Evolutionary conservation across 2,888 invertebrate species (phyloP).

Genomic region (Orthonevra nobilis): DNA sequence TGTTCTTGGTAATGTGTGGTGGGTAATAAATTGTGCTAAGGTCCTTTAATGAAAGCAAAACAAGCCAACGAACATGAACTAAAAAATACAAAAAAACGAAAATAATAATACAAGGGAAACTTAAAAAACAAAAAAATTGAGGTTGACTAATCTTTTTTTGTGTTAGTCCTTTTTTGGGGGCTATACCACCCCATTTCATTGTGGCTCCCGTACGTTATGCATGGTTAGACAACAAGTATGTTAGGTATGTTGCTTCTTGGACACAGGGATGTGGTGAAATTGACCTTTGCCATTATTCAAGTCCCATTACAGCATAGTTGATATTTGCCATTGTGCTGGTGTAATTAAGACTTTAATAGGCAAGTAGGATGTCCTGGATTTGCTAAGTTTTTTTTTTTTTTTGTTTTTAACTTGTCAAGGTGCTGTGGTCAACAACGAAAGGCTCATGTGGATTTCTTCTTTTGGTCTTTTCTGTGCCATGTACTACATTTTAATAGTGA

Average conservation of each 20-base stretch:
- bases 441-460: no score
- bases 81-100: neutral
- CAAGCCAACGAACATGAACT: constrained; percentile 8
- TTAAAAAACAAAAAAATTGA: constrained; percentile 44
- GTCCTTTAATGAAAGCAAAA: constrained; percentile 55
- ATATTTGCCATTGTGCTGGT: constrained; percentile 19
- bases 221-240: no score
- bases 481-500: constrained; percentile 11
- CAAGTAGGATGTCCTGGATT: constrained; percentile 29
- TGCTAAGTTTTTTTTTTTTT: constrained; percentile 6
- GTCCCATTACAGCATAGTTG: constrained; percentile 30
- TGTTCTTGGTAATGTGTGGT: constrained; percentile 60
- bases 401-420: constrained; percentile 36
- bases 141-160: constrained; percentile 35
- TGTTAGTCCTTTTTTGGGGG: constrained; percentile 5
- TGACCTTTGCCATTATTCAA: constrained; percentile 57
- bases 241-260: no score
- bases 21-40: constrained; percentile 66
- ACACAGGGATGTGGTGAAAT: constrained; percentile 46
- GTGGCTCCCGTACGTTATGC: neutral
- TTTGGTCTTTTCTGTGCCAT: constrained; percentile 30
- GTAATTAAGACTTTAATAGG: constrained; percentile 28
- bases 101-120: neutral
- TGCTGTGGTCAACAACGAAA: constrained; percentile 11
- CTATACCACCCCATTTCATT: no score